Evolutionary conservation across 2,888 invertebrate species (phyloP), one percentile per base, ranked within the genome.

Genomic region (Polyommatus iphigenia): DNA sequence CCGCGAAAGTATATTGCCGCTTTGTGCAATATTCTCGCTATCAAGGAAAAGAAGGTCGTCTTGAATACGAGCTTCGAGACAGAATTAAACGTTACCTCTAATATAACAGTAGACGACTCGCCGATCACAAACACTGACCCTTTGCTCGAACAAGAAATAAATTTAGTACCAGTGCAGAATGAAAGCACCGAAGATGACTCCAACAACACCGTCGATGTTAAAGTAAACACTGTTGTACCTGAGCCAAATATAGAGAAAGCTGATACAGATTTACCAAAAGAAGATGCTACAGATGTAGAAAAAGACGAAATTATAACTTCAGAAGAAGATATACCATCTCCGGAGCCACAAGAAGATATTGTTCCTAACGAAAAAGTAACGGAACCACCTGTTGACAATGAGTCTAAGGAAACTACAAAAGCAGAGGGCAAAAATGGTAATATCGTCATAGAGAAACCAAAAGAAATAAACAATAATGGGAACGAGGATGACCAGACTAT

Each of bases 21-120:
- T 32, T 91, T 98, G 81, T 98, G 98, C 89, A 97, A 97, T 88
- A 94, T 96, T 57, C 87, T 97, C 79, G 96, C 96, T 59, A 95
- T 96, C 80, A 93, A 95, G 81, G 96, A 96, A 83, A 95, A 95
- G 83, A 96, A 96, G 88, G 95, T 96, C 20, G 95, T 95, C 59
- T 89, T 96, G 80, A 97, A 97, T 84, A 93, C 95, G 0, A 96
- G 95, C 84, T 95, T 94, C 79, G 95, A 95, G 84, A 90, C 91
- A 24, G 94, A 94, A 87, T 83, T 87, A 78, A 94, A 94, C 82
- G 90, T 90, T 85, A 94, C 93, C 85, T 89, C 87, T 77, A 94
- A 94, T 83, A 85, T 90, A 80, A 94, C 94, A 29, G 84, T 89
- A 41, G 93, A 94, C 77, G 91, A 93, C 80, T 83, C 88, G 71